Evolutionary conservation across 2,113 vertebrate genomes (phyloP), one percentile per base, ranked within the genome.

Genomic region (Polypterus bichir): DNA sequence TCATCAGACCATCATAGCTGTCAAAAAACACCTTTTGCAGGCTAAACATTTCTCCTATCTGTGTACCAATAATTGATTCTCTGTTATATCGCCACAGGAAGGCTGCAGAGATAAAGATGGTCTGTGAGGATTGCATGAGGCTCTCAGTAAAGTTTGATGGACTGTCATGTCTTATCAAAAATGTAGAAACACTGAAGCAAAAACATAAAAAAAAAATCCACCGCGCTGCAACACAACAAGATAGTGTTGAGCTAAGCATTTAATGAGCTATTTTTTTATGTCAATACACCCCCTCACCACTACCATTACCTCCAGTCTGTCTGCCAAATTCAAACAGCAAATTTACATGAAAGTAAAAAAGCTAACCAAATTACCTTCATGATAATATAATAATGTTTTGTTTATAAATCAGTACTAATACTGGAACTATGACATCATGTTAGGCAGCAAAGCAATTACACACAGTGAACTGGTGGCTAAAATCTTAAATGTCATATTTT

Each of bases 61-160:
- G 74, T 79, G 76, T 78, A 78, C 73, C 78, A 73, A 73, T 82
- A 84, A 87, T 86, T 83, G 79, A 86, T 86, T 85, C 78, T 77
- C 70, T 80, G 82, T 84, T 83, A 73, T 81, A 81, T 81, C 69
- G 61, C 69, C 68, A 69, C 68, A 61, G 73, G 80, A 85, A 81
- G 81, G 81, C 77, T 73, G 76, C 64, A 47, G 62, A 81, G 82
- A 86, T 85, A 84, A 82, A 70, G 74, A 63, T 66, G 73, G 75
- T 63, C 59, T 63, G 64, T 59, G 27, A 27, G 71, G 69, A 77
- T 70, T 66, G 71, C 69, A 76, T 69, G 71, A 76, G 76, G 68
- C 60, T 74, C 71, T 73, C 69, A 65, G 64, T 73, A 73, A 80
- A 75, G 73, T 77, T 76, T 76, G 75, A 81, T 78, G 78, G 73